Evolutionary conservation across 1,140 invertebrate species (phyloP).

Genomic region (Venturia canescens): DNA sequence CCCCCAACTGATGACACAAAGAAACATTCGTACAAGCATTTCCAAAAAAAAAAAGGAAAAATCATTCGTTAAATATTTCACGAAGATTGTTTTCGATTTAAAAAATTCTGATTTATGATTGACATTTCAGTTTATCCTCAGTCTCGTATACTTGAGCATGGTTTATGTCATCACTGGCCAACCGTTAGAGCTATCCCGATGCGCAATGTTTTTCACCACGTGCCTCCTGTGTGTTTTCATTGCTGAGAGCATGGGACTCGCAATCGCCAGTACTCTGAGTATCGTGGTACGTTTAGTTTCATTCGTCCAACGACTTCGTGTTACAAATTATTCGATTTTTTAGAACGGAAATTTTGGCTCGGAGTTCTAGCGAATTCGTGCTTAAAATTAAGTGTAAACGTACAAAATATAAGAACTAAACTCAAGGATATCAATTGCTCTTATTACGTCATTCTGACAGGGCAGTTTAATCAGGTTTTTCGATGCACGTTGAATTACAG

Average conservation of each 20-base stretch:
- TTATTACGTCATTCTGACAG: no score
- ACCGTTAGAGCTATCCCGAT: slow-evolving; percentile 87
- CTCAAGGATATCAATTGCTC: no score
- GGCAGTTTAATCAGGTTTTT: no score
- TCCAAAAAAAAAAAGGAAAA: background rate
- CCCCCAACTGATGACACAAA: background rate
- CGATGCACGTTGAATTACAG: slow-evolving; percentile 70
- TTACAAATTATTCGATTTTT: no score
- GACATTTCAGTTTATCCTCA: slow-evolving; percentile 82
- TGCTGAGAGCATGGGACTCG: slow-evolving; percentile 85
- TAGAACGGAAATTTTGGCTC: no score
- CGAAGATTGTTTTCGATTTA: background rate
- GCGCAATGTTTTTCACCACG: slow-evolving; percentile 82
- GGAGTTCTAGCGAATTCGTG: no score
- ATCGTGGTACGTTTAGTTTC: slow-evolving; percentile 81
- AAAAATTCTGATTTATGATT: slow-evolving; percentile 52
- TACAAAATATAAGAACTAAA: no score
- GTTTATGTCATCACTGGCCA: slow-evolving; percentile 92
- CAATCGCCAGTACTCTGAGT: slow-evolving; percentile 84
- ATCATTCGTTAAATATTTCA: background rate
- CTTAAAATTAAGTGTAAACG: no score
- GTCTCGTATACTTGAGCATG: slow-evolving; percentile 87
- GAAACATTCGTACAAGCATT: background rate
- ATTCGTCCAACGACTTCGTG: no score
- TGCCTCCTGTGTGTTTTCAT: slow-evolving; percentile 84